A percentile compares a stretch with the other conserved stretches of the same genome.
phyloP scores from a whole-genome alignment of 2,888 invertebrate species.

The Trachelus stipa region DNA sequence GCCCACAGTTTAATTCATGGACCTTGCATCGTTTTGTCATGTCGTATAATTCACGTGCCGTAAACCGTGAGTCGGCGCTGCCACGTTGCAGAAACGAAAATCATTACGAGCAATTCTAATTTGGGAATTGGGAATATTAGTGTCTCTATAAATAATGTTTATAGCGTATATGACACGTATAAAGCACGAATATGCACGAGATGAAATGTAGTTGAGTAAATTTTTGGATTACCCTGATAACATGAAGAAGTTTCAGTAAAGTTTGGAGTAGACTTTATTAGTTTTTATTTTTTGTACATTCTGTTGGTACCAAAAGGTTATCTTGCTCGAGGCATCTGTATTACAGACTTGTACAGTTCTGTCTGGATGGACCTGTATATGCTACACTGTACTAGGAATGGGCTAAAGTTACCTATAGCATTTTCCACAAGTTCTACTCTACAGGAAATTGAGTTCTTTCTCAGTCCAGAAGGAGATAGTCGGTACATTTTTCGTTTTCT shows the following conservation, averaged over 20 bases:
- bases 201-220: not conserved
- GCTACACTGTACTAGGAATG: not conserved
- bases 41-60: slow-evolving; percentile 30
- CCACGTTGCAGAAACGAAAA: slow-evolving; percentile 9
- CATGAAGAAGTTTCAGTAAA: not conserved
- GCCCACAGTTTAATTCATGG: slow-evolving; percentile 18
- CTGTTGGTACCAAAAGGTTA: not conserved
- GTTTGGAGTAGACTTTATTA: not conserved
- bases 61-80: not conserved
- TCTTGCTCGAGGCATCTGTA: not conserved
- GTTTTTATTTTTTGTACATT: not conserved
- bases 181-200: not conserved
- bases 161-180: not conserved
- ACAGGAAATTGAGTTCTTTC: not conserved
- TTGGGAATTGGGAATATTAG: not conserved
- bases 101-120: not conserved
- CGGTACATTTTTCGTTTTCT: not conserved
- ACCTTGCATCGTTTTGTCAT: slow-evolving; percentile 31
- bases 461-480: not conserved
- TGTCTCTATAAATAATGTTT: not conserved
- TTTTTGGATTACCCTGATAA: not conserved
- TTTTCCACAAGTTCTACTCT: not conserved
- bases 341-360: not conserved
- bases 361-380: not conserved
- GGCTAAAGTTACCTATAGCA: not conserved